phyloP scores from a whole-genome alignment of 2,113 vertebrate genomes.

The Leptosomus discolor region DNA sequence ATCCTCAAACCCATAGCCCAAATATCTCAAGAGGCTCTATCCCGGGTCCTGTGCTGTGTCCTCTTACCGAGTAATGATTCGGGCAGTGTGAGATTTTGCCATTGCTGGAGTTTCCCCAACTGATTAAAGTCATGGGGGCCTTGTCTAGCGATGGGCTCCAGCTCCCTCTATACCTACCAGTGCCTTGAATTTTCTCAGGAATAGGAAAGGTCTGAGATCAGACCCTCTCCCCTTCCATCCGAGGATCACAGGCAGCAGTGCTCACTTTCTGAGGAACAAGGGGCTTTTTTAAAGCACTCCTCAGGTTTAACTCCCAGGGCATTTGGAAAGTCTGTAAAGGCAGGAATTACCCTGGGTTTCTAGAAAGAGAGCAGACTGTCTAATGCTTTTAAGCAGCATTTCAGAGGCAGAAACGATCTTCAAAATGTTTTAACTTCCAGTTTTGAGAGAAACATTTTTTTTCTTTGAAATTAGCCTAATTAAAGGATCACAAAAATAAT shows the following conservation, averaged over 20 bases:
- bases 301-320: background rate
- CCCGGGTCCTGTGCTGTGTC: background rate
- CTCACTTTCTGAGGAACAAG: background rate
- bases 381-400: background rate
- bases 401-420: constrained; percentile 29
- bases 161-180: background rate
- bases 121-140: background rate
- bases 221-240: background rate
- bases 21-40: background rate
- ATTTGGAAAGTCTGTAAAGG: background rate
- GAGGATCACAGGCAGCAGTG: background rate
- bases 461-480: constrained; percentile 41
- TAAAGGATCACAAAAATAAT: constrained; percentile 62
- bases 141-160: background rate
- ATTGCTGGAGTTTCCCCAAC: background rate
- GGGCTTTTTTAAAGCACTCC: background rate
- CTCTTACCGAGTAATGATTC: accelerated
- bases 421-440: constrained; percentile 3
- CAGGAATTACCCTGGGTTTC: constrained; percentile 20
- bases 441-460: constrained; percentile 19
- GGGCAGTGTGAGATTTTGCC: background rate
- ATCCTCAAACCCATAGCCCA: background rate
- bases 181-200: background rate
- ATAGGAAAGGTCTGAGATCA: background rate
- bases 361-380: background rate